Conservation (phyloP, 2,888 invertebrate species). For the Drosophila bunnanda region DNA sequence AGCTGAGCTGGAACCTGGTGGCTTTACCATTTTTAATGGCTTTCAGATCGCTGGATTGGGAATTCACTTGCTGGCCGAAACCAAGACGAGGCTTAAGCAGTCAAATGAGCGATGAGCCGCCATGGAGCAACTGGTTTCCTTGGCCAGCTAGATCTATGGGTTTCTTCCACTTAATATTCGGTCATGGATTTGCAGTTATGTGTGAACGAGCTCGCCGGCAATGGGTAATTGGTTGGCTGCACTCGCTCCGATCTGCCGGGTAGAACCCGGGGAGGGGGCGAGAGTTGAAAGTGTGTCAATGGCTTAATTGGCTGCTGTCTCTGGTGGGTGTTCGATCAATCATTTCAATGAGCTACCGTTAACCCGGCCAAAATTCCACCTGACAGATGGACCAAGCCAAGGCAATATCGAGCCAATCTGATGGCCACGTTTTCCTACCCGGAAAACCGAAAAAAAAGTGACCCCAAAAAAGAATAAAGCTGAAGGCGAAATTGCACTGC, state of each 20-base stretch:
- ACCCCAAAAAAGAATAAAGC: constrained; percentile 2
- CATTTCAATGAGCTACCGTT: constrained; percentile 57
- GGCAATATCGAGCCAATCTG: constrained; percentile 52
- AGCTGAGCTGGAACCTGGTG: background rate
- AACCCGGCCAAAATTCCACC: constrained; percentile 15
- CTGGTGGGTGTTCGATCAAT: constrained; percentile 67
- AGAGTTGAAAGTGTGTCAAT: constrained; percentile 66
- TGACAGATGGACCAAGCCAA: constrained; percentile 34
- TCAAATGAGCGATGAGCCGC: constrained; percentile 59
- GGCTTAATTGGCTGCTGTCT: constrained; percentile 63
- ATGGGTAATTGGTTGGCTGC: constrained; percentile 53
- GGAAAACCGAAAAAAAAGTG: background rate
- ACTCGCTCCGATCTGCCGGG: constrained; percentile 25
- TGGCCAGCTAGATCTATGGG: constrained; percentile 26
- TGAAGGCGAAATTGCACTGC: constrained; percentile 8
- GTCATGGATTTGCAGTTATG: constrained; percentile 75
- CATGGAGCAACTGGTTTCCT: constrained; percentile 47
- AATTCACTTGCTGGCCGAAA: constrained; percentile 37
- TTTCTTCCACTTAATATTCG: constrained; percentile 59
- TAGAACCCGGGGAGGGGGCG: constrained; percentile 1
- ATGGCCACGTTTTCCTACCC: background rate
- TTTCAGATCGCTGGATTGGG: constrained; percentile 31
- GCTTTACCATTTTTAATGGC: constrained; percentile 62
- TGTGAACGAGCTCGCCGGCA: constrained; percentile 56
- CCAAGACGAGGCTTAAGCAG: constrained; percentile 59